Evolutionary conservation across 2,797 vertebrate genomes (phyloP).

Genomic region (Gallinago nigripennis): DNA sequence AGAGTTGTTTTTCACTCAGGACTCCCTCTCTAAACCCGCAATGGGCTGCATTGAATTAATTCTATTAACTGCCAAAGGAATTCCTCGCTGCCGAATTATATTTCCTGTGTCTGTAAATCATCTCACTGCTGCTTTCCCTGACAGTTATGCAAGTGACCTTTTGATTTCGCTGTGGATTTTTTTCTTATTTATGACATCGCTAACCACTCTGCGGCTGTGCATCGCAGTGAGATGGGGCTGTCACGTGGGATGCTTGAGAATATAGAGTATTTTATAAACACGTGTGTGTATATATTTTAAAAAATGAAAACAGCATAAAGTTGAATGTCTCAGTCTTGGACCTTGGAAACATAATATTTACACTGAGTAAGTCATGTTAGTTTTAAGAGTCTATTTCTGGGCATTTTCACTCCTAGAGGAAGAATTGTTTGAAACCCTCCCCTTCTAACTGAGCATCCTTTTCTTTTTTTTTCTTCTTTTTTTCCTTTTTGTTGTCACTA

Average conservation of each 20-base stretch:
- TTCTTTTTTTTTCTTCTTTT: not conserved
- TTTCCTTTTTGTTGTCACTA: rapidly evolving
- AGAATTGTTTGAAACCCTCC: not conserved
- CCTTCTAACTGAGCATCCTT: not conserved
- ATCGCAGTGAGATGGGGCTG: not conserved
- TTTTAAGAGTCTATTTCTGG: conserved; percentile 33
- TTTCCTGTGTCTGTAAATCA: conserved; percentile 71
- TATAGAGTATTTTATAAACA: conserved; percentile 13
- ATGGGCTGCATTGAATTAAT: conserved; percentile 54
- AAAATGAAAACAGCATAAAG: conserved; percentile 16
- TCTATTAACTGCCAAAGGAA: conserved; percentile 55
- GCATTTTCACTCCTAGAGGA: conserved; percentile 33
- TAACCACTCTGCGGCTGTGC: conserved; percentile 24
- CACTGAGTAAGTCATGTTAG: not conserved
- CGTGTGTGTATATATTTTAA: not conserved
- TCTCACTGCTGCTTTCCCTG: conserved; percentile 35
- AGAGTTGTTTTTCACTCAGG: not conserved
- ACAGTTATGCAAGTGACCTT: conserved; percentile 71
- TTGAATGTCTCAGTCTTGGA: conserved; percentile 13
- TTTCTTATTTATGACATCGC: conserved; percentile 44
- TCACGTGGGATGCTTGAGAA: not conserved
- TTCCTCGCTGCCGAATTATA: conserved; percentile 57
- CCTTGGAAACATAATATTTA: conserved; percentile 37
- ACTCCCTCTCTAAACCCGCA: not conserved
- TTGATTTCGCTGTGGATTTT: conserved; percentile 55